A percentile compares a stretch with the other conserved stretches of the same genome.
These are phyloP conservation scores for Rhinophrynus dorsalis DNA, from an alignment of 2,797 vertebrate genomes.

Conservation along the genomic window DNA sequence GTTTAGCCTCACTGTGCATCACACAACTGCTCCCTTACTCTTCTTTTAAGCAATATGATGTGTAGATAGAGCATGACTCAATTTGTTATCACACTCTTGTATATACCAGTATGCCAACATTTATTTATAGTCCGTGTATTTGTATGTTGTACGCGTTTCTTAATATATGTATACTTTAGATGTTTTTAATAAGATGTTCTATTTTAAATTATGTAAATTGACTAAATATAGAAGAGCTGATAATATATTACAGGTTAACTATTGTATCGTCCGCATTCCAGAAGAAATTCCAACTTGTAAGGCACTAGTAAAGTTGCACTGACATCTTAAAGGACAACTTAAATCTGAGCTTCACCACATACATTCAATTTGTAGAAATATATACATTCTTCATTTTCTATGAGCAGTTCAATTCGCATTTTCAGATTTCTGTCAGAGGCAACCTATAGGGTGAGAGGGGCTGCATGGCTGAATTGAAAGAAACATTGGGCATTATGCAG, in stretches of 20 bases:
- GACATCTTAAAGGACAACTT: conserved; percentile 88
- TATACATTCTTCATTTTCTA: conserved; percentile 55
- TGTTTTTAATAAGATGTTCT: conserved; percentile 99
- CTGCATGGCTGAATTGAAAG: conserved; percentile 61
- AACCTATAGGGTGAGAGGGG: conserved; percentile 65
- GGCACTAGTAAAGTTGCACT: conserved; percentile 84
- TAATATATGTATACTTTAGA: conserved; percentile 99
- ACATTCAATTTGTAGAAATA: conserved; percentile 64
- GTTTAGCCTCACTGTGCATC: too few relatives aligned
- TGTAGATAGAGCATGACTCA: conserved; percentile 99
- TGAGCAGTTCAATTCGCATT: conserved; percentile 58
- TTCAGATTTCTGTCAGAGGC: conserved; percentile 66
- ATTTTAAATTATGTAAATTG: conserved; percentile 99
- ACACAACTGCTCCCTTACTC: conserved; percentile 79
- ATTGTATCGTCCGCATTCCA: conserved; percentile 96
- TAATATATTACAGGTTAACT: conserved; percentile 91
- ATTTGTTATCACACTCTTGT: conserved; percentile 96
- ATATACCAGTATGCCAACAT: conserved; percentile 96
- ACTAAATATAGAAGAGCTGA: conserved; percentile 89
- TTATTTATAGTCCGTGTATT: conserved; percentile 99
- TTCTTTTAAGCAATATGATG: conserved; percentile 99
- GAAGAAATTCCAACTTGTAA: conserved; percentile 83
- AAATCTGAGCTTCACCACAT: conserved; percentile 80
- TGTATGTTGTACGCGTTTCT: conserved; percentile 99
- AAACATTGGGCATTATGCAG: too few relatives aligned